Percentiles rank a stretch among this genome's conserved stretches.
Evolutionary conservation across 2,888 invertebrate genomes (phyloP).

Genomic region (Drosophila greeni): DNA sequence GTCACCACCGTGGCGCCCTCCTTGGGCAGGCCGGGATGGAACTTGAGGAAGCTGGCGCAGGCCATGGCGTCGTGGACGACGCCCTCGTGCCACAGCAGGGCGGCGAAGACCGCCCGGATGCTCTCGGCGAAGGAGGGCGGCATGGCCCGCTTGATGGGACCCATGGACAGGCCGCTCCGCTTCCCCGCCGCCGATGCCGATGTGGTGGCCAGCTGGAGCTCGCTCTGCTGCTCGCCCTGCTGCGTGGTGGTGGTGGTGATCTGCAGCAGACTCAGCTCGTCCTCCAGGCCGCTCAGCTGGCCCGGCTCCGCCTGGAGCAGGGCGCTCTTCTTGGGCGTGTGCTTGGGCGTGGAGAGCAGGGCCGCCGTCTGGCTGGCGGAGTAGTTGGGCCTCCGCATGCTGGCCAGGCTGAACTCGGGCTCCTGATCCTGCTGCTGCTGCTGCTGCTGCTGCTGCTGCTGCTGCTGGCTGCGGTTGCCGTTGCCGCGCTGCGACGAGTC

Average conservation of each 20-base stretch:
- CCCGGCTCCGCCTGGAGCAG: slow-evolving; percentile 22
- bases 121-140: slow-evolving; percentile 96
- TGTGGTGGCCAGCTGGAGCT: slow-evolving; percentile 47
- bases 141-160: slow-evolving; percentile 87
- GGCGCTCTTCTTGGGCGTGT: slow-evolving; percentile 62
- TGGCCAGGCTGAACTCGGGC: slow-evolving; percentile 77
- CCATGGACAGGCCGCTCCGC: slow-evolving; percentile 54
- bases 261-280: slow-evolving; percentile 73
- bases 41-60: slow-evolving; percentile 96
- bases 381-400: slow-evolving; percentile 78
- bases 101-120: slow-evolving; percentile 95
- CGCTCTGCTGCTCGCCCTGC: slow-evolving; percentile 58
- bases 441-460: slow-evolving; percentile 81
- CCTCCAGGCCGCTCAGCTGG: slow-evolving; percentile 58
- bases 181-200: slow-evolving; percentile 56
- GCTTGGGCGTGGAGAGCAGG: slow-evolving; percentile 76
- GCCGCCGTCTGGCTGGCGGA: slow-evolving; percentile 78
- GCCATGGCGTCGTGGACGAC: slow-evolving; percentile 99
- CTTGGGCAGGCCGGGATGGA: slow-evolving; percentile 92
- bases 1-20: slow-evolving; percentile 88
- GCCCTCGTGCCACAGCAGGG: slow-evolving; percentile 97
- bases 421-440: slow-evolving; percentile 80
- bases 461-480: slow-evolving; percentile 83
- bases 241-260: slow-evolving; percentile 67
- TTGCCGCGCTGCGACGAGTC: slow-evolving; percentile 81